A percentile compares a stretch with the other conserved stretches of the same genome.
Evolutionary conservation across 1,140 invertebrate genomes (phyloP).

Genomic region (Phymastichus coffea): DNA sequence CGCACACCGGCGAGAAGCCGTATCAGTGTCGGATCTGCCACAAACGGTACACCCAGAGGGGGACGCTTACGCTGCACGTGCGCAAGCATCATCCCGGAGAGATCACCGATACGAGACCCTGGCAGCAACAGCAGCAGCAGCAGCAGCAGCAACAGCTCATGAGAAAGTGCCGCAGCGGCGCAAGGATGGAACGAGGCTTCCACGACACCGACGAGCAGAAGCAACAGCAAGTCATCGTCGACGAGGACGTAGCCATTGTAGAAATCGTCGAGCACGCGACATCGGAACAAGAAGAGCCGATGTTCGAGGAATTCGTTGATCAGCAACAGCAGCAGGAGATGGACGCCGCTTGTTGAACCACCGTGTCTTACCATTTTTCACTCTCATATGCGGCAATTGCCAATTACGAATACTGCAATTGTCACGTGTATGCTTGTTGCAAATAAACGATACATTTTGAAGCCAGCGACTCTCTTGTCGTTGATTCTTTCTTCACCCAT

Average conservation of each 20-base stretch:
- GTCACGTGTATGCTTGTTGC: too few species aligned
- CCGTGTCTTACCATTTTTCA: too few species aligned
- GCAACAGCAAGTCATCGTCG: not conserved
- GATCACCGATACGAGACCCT: not conserved
- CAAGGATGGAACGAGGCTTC: not conserved
- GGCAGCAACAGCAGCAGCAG: not conserved
- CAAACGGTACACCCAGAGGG: slow-evolving; percentile 60
- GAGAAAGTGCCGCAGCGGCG: too few species aligned
- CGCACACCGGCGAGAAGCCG: slow-evolving; percentile 51
- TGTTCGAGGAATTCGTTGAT: too few species aligned
- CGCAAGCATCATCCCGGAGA: slow-evolving; percentile 29
- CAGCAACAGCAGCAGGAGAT: too few species aligned
- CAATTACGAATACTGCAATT: too few species aligned
- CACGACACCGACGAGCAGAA: not conserved
- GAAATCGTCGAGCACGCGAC: not conserved
- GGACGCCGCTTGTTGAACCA: too few species aligned
- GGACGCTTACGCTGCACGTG: slow-evolving; percentile 50
- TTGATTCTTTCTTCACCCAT: too few species aligned
- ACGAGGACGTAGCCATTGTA: slow-evolving; percentile 1
- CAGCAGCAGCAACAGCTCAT: not conserved
- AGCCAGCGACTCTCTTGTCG: too few species aligned
- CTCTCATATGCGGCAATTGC: too few species aligned
- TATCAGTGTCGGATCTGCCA: slow-evolving; percentile 56
- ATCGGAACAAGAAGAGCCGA: too few species aligned
- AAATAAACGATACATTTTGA: too few species aligned